Evolutionary conservation across 2,113 vertebrate species (phyloP).

Genomic region (Ondatra zibethicus): DNA sequence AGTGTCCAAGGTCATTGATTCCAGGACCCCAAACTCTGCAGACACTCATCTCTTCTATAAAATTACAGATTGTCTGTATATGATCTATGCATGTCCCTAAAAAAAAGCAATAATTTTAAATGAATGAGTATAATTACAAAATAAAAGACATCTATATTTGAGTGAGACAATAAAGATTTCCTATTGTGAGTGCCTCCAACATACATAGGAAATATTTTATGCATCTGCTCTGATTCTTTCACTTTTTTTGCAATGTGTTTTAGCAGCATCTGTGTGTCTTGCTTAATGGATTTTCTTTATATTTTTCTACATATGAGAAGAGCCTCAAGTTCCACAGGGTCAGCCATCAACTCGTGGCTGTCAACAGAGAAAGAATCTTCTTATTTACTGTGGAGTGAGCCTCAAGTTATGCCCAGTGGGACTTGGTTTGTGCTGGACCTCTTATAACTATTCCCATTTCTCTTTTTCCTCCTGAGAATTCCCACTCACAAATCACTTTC

Average conservation of each 20-base stretch:
- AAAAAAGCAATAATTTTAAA: constrained; percentile 12
- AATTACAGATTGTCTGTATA: not conserved
- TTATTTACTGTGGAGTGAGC: not conserved
- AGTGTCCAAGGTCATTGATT: not conserved
- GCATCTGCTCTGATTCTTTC: not conserved
- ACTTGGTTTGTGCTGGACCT: not conserved
- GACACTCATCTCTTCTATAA: not conserved
- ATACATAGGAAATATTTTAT: not conserved
- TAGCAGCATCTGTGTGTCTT: not conserved
- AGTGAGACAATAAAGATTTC: not conserved
- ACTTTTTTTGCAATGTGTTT: not conserved
- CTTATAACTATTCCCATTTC: not conserved
- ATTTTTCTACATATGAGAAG: not conserved
- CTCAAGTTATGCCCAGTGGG: not conserved
- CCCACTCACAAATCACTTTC: not conserved
- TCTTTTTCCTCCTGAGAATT: not conserved
- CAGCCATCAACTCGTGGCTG: not conserved
- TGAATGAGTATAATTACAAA: not conserved
- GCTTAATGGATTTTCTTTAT: not conserved
- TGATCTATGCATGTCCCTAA: not conserved
- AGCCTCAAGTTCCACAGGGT: not conserved
- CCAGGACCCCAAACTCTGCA: not conserved
- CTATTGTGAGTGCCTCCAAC: not conserved
- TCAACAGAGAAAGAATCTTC: not conserved
- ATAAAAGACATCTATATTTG: not conserved